Conservation (phyloP, 1,140 invertebrate species). For the Ganaspis sp. region DNA sequence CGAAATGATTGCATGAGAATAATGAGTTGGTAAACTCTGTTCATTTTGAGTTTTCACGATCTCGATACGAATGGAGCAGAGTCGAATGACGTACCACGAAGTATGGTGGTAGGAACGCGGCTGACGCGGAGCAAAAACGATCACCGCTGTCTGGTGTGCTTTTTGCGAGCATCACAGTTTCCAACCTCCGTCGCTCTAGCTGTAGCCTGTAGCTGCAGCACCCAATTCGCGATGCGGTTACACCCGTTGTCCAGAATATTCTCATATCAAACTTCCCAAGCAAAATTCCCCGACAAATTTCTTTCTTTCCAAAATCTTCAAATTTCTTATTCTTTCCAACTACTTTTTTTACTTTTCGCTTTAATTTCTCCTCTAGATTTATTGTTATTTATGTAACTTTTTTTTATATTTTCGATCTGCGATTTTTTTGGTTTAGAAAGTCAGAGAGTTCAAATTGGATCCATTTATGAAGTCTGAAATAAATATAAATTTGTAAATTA, state of each 20-base stretch:
- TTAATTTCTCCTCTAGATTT: not conserved
- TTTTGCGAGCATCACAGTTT: constrained; percentile 75
- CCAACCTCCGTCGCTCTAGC: constrained; percentile 69
- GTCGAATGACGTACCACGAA: constrained; percentile 76
- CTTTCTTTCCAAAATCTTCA: not conserved
- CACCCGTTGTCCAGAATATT: constrained; percentile 58
- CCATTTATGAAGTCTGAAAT: too few species aligned
- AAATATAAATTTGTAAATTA: too few species aligned
- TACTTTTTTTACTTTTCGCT: not conserved
- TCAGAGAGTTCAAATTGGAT: not conserved
- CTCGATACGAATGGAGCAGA: constrained; percentile 59
- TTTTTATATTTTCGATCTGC: too few species aligned
- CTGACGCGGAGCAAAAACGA: constrained; percentile 77
- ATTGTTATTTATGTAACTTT: too few species aligned
- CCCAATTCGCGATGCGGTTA: constrained; percentile 64
- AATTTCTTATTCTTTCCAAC: not conserved
- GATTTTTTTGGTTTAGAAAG: too few species aligned
- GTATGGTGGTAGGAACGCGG: constrained; percentile 75
- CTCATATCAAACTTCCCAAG: constrained; percentile 18
- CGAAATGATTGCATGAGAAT: not conserved
- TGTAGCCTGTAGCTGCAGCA: constrained; percentile 52
- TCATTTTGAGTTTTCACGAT: constrained; percentile 61
- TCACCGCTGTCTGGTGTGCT: constrained; percentile 76
- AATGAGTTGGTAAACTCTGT: not conserved
- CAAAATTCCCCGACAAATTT: not conserved